Conservation (phyloP, 2,113 vertebrate species). For the Uria lomvia region DNA sequence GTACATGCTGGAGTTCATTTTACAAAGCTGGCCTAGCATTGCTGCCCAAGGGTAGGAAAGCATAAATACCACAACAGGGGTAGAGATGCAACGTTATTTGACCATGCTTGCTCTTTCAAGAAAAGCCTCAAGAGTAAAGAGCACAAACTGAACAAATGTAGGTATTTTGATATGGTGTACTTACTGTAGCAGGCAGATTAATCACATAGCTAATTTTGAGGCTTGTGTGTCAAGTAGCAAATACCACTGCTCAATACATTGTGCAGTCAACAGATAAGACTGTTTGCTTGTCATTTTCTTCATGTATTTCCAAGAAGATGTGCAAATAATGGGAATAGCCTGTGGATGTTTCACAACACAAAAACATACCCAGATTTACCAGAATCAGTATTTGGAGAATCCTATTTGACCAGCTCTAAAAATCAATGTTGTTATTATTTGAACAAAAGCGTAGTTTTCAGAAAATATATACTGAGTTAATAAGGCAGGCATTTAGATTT, state of each 20-base stretch:
- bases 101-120: background rate
- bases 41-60: background rate
- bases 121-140: background rate
- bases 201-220: background rate
- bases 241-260: background rate
- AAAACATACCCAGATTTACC: background rate
- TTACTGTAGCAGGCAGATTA: background rate
- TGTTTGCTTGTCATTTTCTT: background rate
- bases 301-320: background rate
- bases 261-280: background rate
- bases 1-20: background rate
- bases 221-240: background rate
- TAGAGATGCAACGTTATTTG: background rate
- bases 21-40: background rate
- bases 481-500: background rate
- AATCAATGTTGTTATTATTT: background rate
- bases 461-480: background rate
- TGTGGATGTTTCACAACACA: background rate
- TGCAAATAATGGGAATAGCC: background rate
- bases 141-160: background rate
- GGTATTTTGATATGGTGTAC: background rate
- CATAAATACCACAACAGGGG: background rate
- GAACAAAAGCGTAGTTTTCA: background rate
- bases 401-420: background rate
- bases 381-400: background rate